Evolutionary conservation across 2,797 vertebrate genomes (phyloP), one percentile per base, ranked within the genome.

Genomic region (Urocyon cinereoargenteus): DNA sequence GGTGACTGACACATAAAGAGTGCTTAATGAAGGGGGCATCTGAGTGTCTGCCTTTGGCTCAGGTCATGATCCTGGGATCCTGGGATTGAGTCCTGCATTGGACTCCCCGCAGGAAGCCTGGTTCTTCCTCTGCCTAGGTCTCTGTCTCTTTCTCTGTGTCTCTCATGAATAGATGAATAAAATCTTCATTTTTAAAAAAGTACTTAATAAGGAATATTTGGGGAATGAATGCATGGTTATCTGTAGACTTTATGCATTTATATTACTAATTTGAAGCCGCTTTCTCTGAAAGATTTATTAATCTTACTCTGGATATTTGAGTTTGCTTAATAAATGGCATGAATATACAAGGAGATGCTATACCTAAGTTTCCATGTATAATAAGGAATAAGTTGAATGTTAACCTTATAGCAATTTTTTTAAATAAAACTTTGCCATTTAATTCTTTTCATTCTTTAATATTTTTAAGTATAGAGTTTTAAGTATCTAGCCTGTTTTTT

Each of bases 241-340:
- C 28, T 62, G 16, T 86, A 86, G 61, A 26, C 55, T 89, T 66
- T 36, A 34, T 73, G 62, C 79, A 55, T 84, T 73, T 95, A 53
- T 61, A 51, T 53, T 64, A 91, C 26, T 88, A 59, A 83, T 40
- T 51, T 64, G 57, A 78, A 91, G 18, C 57, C 73, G 81, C 72
- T 88, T 85, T 59, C 53, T 95, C 5, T 82, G 73, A 34, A 36
- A 14, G 59, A 40, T 11, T 81, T 84, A 51, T 72, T 95, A n/a
- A 86, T 89, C 2, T 79, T 79, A 62, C 19, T 85, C n/a, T 59
- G 11, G 16, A 68, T 91, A 75, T 59, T 68, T 36, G 57, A 77
- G 40, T 97, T 94, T 85, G 59, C 61, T 85, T 70, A 59, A 24
- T 85, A 88, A 91, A 59, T 96, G 61, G 22, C 62, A 84, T 64